Conservation (phyloP, 2,113 vertebrate genomes). For the Machaerirhynchus nigripectus region DNA sequence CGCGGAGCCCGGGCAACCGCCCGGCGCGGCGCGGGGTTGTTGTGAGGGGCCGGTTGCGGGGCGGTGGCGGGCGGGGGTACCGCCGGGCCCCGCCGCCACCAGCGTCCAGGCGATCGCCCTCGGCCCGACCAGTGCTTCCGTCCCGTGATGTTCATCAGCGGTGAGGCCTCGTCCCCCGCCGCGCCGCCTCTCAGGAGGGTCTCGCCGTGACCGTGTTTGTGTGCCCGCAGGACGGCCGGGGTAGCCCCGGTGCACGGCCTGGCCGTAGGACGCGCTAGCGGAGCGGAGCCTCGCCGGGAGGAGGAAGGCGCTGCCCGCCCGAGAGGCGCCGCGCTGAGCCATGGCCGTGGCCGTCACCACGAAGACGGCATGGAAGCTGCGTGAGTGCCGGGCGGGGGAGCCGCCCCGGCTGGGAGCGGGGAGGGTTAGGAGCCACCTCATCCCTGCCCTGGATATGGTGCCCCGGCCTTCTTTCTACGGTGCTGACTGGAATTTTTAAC, state of each 20-base stretch:
- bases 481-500: not conserved
- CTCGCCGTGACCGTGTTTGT: not conserved
- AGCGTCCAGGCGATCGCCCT: not conserved
- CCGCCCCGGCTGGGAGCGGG: not conserved
- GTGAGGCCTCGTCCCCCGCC: not conserved
- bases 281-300: not conserved
- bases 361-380: constrained; percentile 92
- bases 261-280: not conserved
- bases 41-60: not conserved
- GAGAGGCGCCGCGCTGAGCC: not conserved
- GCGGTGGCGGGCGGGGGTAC: not conserved
- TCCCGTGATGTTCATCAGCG: not conserved
- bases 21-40: constrained; percentile 1
- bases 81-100: not conserved
- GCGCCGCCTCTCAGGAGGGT: not conserved
- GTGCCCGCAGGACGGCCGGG: not conserved
- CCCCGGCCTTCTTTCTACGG: not conserved
- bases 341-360: constrained; percentile 86
- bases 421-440: not conserved
- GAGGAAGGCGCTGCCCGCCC: not conserved
- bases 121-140: not conserved
- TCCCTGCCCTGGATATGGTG: not conserved
- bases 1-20: not conserved
- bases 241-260: not conserved
- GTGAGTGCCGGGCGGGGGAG: constrained; percentile 75